Evolutionary conservation across 2,797 vertebrate species (phyloP).

Genomic region (Cetoscarus ocellatus): DNA sequence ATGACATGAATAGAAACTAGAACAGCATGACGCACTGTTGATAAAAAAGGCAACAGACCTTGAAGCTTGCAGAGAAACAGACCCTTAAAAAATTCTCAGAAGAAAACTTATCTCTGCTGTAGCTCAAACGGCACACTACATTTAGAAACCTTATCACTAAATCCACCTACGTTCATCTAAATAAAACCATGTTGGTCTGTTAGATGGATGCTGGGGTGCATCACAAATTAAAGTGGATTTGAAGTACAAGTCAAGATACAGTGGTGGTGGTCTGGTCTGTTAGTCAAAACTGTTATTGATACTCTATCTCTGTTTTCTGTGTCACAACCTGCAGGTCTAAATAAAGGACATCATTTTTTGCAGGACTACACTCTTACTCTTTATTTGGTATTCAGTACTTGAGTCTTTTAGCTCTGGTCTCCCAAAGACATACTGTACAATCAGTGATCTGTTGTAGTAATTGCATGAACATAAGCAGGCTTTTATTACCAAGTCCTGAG

Average conservation of each 20-base stretch:
- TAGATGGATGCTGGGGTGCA: constrained; percentile 7
- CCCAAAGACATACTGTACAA: neutral
- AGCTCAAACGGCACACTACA: constrained; percentile 51
- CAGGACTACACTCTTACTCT: constrained; percentile 14
- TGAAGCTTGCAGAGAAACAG: constrained; percentile 30
- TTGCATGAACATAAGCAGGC: constrained; percentile 16
- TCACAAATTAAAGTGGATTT: constrained; percentile 22
- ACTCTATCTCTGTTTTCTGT: constrained; percentile 41
- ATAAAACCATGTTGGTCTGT: constrained; percentile 36
- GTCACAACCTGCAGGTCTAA: neutral
- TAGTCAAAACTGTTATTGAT: constrained; percentile 42
- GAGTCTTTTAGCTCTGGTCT: neutral
- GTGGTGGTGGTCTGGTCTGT: constrained; percentile 55
- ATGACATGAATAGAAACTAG: constrained; percentile 16
- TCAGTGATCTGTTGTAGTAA: neutral
- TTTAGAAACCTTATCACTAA: constrained; percentile 60
- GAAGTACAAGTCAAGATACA: constrained; percentile 23
- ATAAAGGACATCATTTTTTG: neutral
- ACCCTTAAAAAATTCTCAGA: constrained; percentile 20
- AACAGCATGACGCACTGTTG: constrained; percentile 12
- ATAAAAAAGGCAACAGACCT: constrained; percentile 35
- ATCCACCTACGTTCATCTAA: constrained; percentile 56
- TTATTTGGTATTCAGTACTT: neutral
- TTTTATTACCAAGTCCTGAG: constrained; percentile 27
- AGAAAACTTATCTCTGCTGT: constrained; percentile 49